phyloP scores from a whole-genome alignment of 2,113 vertebrate genomes.

The Zingel zingel region DNA sequence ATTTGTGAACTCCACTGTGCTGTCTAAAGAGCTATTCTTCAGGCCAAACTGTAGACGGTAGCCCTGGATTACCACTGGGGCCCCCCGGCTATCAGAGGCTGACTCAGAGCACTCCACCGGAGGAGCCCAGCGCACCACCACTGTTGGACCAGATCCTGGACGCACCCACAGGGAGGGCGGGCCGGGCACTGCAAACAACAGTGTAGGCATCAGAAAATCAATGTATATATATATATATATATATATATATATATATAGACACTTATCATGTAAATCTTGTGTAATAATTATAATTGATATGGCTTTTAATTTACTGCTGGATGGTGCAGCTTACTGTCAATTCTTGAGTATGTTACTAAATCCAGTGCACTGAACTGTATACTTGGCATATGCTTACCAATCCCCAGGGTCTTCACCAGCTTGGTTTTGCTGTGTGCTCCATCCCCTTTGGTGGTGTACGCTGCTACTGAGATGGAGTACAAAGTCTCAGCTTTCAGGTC shows the following conservation, averaged over 20 bases:
- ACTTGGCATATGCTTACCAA: constrained; percentile 84
- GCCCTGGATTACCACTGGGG: constrained; percentile 85
- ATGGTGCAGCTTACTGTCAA: constrained; percentile 52
- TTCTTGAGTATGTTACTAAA: constrained; percentile 63
- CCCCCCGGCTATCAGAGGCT: constrained; percentile 61
- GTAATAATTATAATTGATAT: constrained; percentile 68
- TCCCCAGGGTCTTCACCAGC: constrained; percentile 90
- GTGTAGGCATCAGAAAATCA: constrained; percentile 54
- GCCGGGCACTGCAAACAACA: constrained; percentile 86
- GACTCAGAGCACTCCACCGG: constrained; percentile 62
- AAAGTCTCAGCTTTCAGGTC: constrained; percentile 92
- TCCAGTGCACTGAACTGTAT: constrained; percentile 55
- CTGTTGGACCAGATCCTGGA: constrained; percentile 87
- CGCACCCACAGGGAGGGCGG: constrained; percentile 89
- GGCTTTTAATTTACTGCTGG: constrained; percentile 57
- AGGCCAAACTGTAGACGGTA: constrained; percentile 93
- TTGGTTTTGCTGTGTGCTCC: constrained; percentile 93
- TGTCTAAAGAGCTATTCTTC: constrained; percentile 84
- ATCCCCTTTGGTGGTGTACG: constrained; percentile 97
- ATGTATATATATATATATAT: constrained; percentile 28
- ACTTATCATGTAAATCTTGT: constrained; percentile 49
- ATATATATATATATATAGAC: constrained; percentile 18
- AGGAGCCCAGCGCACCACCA: constrained; percentile 80
- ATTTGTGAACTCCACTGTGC: constrained; percentile 86
- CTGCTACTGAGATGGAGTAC: constrained; percentile 94